Evolutionary conservation across 1,140 invertebrate genomes (phyloP), one percentile per base, ranked within the genome.

Genomic region (Ladona fulva): DNA sequence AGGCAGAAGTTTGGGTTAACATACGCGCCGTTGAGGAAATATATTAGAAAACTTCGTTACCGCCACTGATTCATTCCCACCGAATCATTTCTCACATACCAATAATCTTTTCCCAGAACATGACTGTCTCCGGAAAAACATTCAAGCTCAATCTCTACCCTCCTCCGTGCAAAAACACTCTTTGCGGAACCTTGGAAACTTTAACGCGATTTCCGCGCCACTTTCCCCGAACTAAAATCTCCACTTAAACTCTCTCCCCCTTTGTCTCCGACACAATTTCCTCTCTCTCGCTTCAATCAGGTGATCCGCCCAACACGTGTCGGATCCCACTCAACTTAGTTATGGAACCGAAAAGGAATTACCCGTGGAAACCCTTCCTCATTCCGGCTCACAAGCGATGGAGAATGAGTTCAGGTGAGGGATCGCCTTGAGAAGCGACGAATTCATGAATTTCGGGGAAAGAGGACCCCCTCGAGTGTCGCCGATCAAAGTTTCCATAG

Each of bases 291-390:
- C 44, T 52, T 52, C 44, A 10, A 66, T 22, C 52, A 66, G 52
- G 52, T 66, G 52, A 66, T 52, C 44, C 44, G 19, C 44, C 19
- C 44, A 11, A 66, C 52, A 66, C 52, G 52, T 66, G 52, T 66
- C n/a, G n/a, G 52, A 22, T 66, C 52, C 52, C 52, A 66, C 52
- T 66, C 52, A 66, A 66, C 52, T 66, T 66, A 66, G 52, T 66
- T 66, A 66, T 66, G 52, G 52, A 3, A 22, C 14, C 52, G 52
- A 66, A 66, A 22, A 66, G 52, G 52, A 66, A 66, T 66, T 66
- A 66, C 52, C 52, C 52, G 12, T 19, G 19, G 19, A 19, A 19
- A 11, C 44, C 19, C 44, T 52, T 19, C 44, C 44, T 52, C 44
- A 52, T 52, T 52, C 44, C 44, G 19, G 10, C 44, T n/a, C n/a